Conservation (phyloP, 2,797 vertebrate genomes). For the Ibycter americanus region DNA sequence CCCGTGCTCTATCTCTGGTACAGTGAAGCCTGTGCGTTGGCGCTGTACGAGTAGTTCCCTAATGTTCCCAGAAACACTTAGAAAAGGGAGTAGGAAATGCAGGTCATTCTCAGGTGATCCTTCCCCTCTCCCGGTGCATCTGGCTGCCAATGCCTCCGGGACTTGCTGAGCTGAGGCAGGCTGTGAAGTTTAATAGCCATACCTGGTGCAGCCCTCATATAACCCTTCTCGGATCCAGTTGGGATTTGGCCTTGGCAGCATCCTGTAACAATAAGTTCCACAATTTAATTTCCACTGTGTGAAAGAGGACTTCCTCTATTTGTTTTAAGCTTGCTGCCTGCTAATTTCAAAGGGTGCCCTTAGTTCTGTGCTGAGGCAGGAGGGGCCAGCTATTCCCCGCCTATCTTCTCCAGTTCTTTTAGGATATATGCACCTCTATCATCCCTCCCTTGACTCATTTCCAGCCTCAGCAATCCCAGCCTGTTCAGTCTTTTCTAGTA, state of each 20-base stretch:
- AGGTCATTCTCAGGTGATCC: neutral
- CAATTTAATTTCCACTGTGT: conserved; percentile 30
- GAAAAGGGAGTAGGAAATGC: neutral
- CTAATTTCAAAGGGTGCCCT: neutral
- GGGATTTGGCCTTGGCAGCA: neutral
- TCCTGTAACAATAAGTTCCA: conserved; percentile 16
- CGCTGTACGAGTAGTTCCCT: neutral
- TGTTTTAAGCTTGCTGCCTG: neutral
- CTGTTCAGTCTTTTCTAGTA: neutral
- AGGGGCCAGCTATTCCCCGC: neutral
- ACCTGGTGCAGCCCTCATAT: neutral
- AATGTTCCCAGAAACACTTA: conserved; percentile 6
- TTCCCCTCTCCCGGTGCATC: neutral
- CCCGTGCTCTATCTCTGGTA: neutral
- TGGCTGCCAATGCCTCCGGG: neutral
- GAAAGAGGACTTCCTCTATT: conserved; percentile 49
- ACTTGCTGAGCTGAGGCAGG: neutral
- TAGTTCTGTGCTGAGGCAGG: neutral
- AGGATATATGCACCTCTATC: neutral
- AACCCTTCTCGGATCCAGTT: neutral
- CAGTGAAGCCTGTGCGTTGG: neutral
- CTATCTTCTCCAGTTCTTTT: neutral
- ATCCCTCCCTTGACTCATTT: neutral
- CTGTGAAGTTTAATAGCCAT: neutral
- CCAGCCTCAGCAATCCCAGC: neutral